Evolutionary conservation across 2,888 invertebrate species (phyloP).

Genomic region (Linnaemya tessellans): DNA sequence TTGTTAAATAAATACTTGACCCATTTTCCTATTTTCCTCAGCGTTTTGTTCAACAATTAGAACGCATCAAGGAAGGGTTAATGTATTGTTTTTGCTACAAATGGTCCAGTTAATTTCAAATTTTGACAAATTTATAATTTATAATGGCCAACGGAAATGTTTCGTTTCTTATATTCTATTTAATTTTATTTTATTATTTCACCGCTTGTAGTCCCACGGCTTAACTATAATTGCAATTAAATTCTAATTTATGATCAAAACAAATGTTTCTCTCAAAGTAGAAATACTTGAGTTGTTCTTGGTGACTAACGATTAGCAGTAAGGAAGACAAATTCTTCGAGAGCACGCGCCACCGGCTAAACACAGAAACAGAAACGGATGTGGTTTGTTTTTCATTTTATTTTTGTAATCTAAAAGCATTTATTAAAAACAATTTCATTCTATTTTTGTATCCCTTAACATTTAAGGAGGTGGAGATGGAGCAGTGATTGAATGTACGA

Average conservation of each 20-base stretch:
- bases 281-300: constrained; percentile 37
- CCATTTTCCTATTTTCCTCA: constrained; percentile 45
- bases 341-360: constrained; percentile 57
- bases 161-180: constrained; percentile 11
- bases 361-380: constrained; percentile 50
- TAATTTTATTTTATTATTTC: neutral
- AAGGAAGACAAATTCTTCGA: constrained; percentile 12
- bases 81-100: constrained; percentile 53
- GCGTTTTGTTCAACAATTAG: constrained; percentile 29
- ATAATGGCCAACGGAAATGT: constrained; percentile 43
- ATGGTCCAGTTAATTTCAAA: constrained; percentile 65
- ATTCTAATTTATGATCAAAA: constrained; percentile 67
- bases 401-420: constrained; percentile 13
- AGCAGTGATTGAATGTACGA: neutral
- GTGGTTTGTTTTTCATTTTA: constrained; percentile 63
- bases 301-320: neutral
- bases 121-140: constrained; percentile 63
- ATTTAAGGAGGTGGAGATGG: neutral
- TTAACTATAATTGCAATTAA: constrained; percentile 66
- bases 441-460: constrained; percentile 49
- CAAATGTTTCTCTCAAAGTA: constrained; percentile 63
- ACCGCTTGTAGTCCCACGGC: constrained; percentile 35
- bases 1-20: constrained; percentile 63
- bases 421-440: constrained; percentile 31
- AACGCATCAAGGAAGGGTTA: constrained; percentile 43